Evolutionary conservation across 2,113 vertebrate genomes (phyloP), one percentile per base, ranked within the genome.

Genomic region (Dipodomys merriami): DNA sequence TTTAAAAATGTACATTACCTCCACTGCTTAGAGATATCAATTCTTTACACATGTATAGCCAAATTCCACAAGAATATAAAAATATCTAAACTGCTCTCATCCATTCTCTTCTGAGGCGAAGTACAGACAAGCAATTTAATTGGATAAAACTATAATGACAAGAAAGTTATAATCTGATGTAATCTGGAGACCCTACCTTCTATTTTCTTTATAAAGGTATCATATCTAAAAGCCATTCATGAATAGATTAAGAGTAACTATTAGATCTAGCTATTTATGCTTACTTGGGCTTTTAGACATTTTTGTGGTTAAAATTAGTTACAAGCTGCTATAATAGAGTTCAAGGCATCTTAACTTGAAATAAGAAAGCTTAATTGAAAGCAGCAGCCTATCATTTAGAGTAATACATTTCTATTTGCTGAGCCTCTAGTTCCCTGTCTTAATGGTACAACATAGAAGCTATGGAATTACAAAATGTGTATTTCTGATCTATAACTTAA

Each of bases 111-210:
- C 65, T 83, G 49, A 86, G 44, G 65, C 33, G 77, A 85, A 72
- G 25, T 35, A 82, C 35, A 86, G 76, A 10, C 68, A 94, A 46
- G n/a, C 72, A 86, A 79, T 74, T 90, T 78, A 92, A 90, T 86
- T 90, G 49, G 49, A 49, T 49, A 49, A n/a, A n/a, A n/a, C n/a
- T n/a, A n/a, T n/a, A n/a, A 23, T 60, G 60, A 86, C 4, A 86
- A 25, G 57, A 68, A 57, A 60, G 20, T 88, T 80, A 29, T 65
- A 85, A 60, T 83, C 22, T 69, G 57, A 72, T 33, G 49, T 35
- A 11, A 10, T 69, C 74, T 91, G 33, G 81, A 91, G 33, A 85
- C 1, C 23, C 30, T 80, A 81, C 1, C 23, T 19, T 84, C 1
- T 46, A 46, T 72, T 74, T 6, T 71, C 83, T 95, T 82, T 87